Conservation (phyloP, 2,113 vertebrate genomes). For the Penelope pileata region DNA sequence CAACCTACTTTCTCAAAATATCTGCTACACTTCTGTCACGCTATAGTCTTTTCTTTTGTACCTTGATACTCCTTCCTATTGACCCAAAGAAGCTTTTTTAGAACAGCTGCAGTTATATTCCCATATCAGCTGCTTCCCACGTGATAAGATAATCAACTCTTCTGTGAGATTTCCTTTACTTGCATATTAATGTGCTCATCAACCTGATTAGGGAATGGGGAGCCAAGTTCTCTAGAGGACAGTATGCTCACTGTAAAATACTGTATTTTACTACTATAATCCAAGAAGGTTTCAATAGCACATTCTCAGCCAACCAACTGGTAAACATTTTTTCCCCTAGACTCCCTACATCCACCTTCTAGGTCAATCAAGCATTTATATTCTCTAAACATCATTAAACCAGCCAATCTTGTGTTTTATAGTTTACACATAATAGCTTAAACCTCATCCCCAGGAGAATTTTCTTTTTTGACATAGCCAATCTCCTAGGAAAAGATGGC, state of each 20-base stretch:
- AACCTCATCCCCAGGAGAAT: background rate
- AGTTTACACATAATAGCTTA: background rate
- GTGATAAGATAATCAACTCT: slow-evolving; percentile 16
- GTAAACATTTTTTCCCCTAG: background rate
- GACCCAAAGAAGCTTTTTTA: background rate
- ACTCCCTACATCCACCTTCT: background rate
- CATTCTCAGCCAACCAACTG: background rate
- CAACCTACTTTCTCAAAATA: background rate
- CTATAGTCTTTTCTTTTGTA: background rate
- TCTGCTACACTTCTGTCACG: background rate
- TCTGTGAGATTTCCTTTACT: slow-evolving; percentile 6
- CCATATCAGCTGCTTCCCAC: background rate
- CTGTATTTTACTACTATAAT: background rate
- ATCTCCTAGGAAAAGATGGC: background rate
- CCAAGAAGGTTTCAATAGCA: background rate
- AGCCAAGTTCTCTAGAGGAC: background rate
- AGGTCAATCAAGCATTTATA: background rate
- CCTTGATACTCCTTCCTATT: background rate
- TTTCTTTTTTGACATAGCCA: background rate
- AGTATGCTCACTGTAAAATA: background rate
- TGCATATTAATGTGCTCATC: slow-evolving; percentile 43
- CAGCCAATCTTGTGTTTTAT: background rate
- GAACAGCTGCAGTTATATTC: background rate
- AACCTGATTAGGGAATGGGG: background rate
- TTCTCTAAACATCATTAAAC: background rate